Evolutionary conservation across 2,113 vertebrate species (phyloP), one percentile per base, ranked within the genome.

Genomic region (Hylia prasina): DNA sequence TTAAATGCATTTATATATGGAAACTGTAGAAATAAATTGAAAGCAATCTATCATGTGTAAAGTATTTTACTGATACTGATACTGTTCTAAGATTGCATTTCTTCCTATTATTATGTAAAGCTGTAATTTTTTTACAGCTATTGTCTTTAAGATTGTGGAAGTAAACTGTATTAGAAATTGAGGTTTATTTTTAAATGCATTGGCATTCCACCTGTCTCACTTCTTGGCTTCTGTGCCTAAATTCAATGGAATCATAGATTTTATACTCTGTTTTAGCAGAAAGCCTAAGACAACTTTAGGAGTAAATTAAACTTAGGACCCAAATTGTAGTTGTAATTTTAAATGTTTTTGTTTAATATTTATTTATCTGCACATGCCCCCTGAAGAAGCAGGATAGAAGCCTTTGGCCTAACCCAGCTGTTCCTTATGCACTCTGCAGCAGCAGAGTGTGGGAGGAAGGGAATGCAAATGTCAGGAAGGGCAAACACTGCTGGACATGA

Each of bases 31-130:
- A 95, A 95, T 93, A 90, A 95, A 97, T 80, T 80, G 65, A 96
- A 97, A 76, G 72, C 72, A 64, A 82, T 79, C 80, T 92, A 37
- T 72, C 88, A 81, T 24, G 39, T 51, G 66, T 90, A 89, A 48
- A 91, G 23, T 87, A 73, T 96, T 96, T 95, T n/a, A n/a, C n/a
- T n/a, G n/a, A 69, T 95, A 93, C 91, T 96, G 79, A 93, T 89
- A 72, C 12, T 79, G 70, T 80, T 96, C 57, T 82, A 86, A 95
- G 92, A 78, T 57, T 72, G 82, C 61, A 91, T 95, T 97, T 97
- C 83, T 96, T 75, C 70, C 95, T 71, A 89, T 96, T 96, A 94
- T 68, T 89, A 70, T 69, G 73, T 64, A 90, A 80, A 82, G 48
- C 51, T 90, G 48, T 90, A 86, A 61, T 48, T 91, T 97, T 90